Evolutionary conservation across 2,113 vertebrate genomes (phyloP), one percentile per base, ranked within the genome.

Genomic region (Erinaceus europaeus): DNA sequence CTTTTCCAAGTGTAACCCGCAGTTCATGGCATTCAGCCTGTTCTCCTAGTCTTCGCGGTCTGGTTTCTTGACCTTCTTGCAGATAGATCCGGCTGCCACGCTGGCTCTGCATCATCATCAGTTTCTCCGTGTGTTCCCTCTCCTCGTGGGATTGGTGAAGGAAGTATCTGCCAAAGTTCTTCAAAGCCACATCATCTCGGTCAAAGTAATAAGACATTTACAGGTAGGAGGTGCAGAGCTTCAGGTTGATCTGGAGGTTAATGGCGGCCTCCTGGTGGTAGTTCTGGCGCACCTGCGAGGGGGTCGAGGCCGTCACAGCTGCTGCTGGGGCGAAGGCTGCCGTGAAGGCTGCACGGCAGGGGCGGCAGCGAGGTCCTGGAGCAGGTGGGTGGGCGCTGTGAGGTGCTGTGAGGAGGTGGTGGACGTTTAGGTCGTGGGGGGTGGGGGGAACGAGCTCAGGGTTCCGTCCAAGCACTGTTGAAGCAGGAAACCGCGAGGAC

Each of bases 1-100:
- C 89, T 98, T 99, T 94, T 99, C 99, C 95, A 99, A 96, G 96
- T 99, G 98, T 85, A 99, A 96, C 8, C 98, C 97, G 61, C 98
- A 98, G 81, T 99, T 98, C 94, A 99, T 98, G 4, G 99, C 99
- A 62, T 98, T 99, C 55, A 98, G 84, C 1, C 98, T 98, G 1
- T 96, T 99, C 92, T 98, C 98, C 99, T 99, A 99, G 95, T 99
- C 98, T 27, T 99, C 99, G 34, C 97, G 97, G 52, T 99, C 99
- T 44, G 99, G 99, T 76, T 98, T 98, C 97, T 91, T 96, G 83
- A 99, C 98, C 97, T 96, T 99, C 98, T 92, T 99, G 98, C 55
- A 99, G 95, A 92, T 98, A 98, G 76, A 99, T 98, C 3, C 97
- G 96, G 4, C 98, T 98, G 0, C 98, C 98, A 0, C 98, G 96